Evolutionary conservation across 2,113 vertebrate genomes (phyloP).

Genomic region (Aphelocoma coerulescens): DNA sequence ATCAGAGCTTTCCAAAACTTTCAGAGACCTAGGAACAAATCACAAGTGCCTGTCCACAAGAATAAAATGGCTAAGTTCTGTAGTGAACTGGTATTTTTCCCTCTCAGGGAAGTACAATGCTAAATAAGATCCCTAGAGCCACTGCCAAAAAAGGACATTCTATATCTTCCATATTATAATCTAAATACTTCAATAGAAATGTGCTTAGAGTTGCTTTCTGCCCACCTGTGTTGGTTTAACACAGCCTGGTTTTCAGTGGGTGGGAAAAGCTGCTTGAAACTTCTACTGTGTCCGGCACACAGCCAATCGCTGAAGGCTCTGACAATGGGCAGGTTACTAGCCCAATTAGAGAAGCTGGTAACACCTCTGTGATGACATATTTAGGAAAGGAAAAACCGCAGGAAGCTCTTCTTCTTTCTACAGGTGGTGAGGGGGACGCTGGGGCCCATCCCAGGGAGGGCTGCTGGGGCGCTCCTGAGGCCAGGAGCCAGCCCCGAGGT

Average conservation of each 20-base stretch:
- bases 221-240: not conserved
- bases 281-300: not conserved
- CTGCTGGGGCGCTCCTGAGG: too few species aligned
- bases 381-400: not conserved
- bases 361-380: not conserved
- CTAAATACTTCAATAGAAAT: not conserved
- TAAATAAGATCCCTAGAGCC: not conserved
- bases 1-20: not conserved
- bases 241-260: not conserved
- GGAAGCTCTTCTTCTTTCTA: too few species aligned
- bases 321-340: not conserved
- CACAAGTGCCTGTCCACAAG: not conserved
- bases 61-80: not conserved
- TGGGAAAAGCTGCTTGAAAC: not conserved
- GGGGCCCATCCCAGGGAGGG: too few species aligned
- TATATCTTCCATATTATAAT: not conserved
- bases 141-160: not conserved
- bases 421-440: fast-evolving
- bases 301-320: not conserved
- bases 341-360: not conserved
- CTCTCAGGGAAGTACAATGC: not conserved
- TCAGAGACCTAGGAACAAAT: not conserved
- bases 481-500: too few species aligned
- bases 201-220: not conserved
- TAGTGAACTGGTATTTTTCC: not conserved